phyloP scores from a whole-genome alignment of 1,140 invertebrate genomes.

The Stegodyphus dumicola region DNA sequence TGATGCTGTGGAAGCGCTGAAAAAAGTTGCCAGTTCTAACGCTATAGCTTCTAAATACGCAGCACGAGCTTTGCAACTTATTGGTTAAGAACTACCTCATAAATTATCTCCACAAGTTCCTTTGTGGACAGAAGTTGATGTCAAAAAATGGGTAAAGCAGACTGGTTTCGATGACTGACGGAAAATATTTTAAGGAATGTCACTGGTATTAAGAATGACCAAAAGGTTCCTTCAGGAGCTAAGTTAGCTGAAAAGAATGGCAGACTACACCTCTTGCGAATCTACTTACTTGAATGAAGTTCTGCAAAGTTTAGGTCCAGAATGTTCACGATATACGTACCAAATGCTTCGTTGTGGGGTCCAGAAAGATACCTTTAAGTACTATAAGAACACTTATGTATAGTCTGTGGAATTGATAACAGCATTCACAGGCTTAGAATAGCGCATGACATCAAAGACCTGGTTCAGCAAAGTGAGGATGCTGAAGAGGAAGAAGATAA shows the following conservation, averaged over 20 bases:
- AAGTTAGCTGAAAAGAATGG: constrained; percentile 94
- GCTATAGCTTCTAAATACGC: constrained; percentile 98
- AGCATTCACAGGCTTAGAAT: constrained; percentile 94
- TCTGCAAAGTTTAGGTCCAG: constrained; percentile 85
- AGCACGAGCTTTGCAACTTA: constrained; percentile 91
- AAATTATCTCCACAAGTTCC: constrained; percentile 98
- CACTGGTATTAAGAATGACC: constrained; percentile 91
- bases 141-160: constrained; percentile 98
- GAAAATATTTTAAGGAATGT: constrained; percentile 93
- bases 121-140: constrained; percentile 96
- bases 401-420: constrained; percentile 91
- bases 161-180: constrained; percentile 90
- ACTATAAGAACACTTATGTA: constrained; percentile 85
- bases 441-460: constrained; percentile 86
- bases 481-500: constrained; percentile 74
- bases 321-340: constrained; percentile 97
- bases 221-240: constrained; percentile 91
- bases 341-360: constrained; percentile 95
- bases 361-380: constrained; percentile 81
- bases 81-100: constrained; percentile 96
- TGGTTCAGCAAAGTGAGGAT: constrained; percentile 50
- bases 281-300: constrained; percentile 91
- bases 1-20: constrained; percentile 93
- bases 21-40: constrained; percentile 96
- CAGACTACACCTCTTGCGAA: constrained; percentile 96